phyloP scores from a whole-genome alignment of 1,140 invertebrate species.

The Monochamus saltuarius region DNA sequence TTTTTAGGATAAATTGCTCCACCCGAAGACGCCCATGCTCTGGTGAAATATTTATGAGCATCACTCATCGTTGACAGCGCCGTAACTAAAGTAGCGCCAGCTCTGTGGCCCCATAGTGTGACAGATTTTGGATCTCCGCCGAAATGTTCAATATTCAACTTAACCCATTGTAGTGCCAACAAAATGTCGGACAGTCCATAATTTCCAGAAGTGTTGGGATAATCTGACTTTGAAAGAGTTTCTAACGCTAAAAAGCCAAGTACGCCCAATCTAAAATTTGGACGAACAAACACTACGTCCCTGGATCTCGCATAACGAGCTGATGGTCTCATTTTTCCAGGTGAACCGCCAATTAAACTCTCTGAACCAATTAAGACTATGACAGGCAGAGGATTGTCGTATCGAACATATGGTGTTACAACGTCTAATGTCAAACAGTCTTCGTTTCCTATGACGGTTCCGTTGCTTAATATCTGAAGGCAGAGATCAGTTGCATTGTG shows the following conservation, averaged over 20 bases:
- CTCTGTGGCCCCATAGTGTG: constrained; percentile 77
- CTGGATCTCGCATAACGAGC: constrained; percentile 60
- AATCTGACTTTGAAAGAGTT: constrained; percentile 65
- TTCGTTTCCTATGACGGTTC: constrained; percentile 66
- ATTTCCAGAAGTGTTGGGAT: constrained; percentile 79
- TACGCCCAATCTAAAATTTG: constrained; percentile 75
- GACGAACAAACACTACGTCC: constrained; percentile 80
- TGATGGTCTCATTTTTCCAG: constrained; percentile 55
- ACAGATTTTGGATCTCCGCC: constrained; percentile 75
- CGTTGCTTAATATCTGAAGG: constrained; percentile 66
- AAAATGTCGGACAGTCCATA: constrained; percentile 82
- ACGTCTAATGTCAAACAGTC: constrained; percentile 81
- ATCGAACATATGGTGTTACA: constrained; percentile 70
- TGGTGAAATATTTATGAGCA: constrained; percentile 63
- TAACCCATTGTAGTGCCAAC: constrained; percentile 75
- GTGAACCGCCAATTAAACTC: constrained; percentile 70
- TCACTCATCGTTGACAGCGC: constrained; percentile 62
- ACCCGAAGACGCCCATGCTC: constrained; percentile 74
- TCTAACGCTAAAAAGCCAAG: constrained; percentile 78
- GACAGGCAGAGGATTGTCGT: constrained; percentile 73
- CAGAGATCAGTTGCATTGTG: constrained; percentile 67
- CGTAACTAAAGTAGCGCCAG: constrained; percentile 74
- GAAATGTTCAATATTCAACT: constrained; percentile 78
- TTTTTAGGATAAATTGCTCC: constrained; percentile 68
- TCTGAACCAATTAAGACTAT: constrained; percentile 80